Percentiles rank a stretch among this genome's conserved stretches.
phyloP scores from a whole-genome alignment of 1,140 invertebrate genomes.

The Aleiodes sp. region DNA sequence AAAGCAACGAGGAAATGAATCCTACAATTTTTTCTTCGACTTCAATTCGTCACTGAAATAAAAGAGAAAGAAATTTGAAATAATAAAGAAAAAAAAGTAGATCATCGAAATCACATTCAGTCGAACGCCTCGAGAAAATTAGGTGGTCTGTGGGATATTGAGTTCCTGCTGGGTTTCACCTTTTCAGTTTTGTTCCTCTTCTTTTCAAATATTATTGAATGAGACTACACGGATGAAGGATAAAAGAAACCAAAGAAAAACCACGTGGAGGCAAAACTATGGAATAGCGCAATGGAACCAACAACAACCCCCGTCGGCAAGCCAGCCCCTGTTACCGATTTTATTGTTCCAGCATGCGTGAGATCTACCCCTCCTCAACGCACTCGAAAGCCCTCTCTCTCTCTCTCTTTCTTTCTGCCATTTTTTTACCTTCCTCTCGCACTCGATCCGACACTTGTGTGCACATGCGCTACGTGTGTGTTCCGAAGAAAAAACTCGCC shows the following conservation, averaged over 20 bases:
- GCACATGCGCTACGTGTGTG: background rate
- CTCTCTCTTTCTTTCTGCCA: constrained; percentile 12
- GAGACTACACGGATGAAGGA: background rate
- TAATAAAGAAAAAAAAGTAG: background rate
- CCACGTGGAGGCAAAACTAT: background rate
- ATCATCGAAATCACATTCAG: background rate
- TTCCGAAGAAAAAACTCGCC: background rate
- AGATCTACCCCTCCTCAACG: background rate
- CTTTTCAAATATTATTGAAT: background rate
- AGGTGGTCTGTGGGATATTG: background rate
- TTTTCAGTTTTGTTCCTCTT: background rate
- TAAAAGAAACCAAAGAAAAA: background rate
- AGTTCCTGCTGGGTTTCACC: background rate
- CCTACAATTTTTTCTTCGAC: too few species aligned
- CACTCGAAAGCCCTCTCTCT: background rate
- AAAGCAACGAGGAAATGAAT: too few species aligned
- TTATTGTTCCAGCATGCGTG: background rate
- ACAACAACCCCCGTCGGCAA: constrained; percentile 11
- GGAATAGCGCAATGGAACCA: background rate
- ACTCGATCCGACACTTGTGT: background rate
- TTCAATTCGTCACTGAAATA: too few species aligned
- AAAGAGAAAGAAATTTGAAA: too few species aligned
- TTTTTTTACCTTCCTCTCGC: constrained; percentile 32
- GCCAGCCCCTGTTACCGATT: too few species aligned
- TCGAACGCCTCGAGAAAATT: constrained; percentile 1